Base-by-base conservation (phyloP, 2,888 invertebrate species). In the Auanema freiburgensis region DNA sequence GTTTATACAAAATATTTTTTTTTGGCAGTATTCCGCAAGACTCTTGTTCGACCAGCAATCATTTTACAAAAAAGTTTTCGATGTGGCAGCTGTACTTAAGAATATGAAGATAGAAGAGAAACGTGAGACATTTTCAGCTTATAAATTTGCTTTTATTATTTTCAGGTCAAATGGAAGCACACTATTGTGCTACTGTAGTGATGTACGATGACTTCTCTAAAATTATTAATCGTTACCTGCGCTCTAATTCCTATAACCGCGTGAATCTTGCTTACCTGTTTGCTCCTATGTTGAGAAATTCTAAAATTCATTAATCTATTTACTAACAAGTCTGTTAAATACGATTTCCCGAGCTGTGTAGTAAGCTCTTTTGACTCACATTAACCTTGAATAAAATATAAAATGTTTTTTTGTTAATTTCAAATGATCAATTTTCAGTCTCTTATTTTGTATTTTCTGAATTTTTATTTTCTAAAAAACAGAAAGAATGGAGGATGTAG, bases 21-120 rank as follows among this genome's bases (percentile, higher is more conserved):
- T 67, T 69, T 40, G n/a, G n/a, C 64, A 74, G 68, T 79, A 76
- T 65, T 66, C 79, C 6, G 40, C 68, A 0, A 74, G 71, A 53
- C 59, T 71, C 16, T 71, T 80, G 14, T 80, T 71, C 67, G 75
- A 79, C 41, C 81, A 81, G 65, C 81, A 81, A 61, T 70, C 66
- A 56, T 80, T 79, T 64, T 78, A 71, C 63, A 57, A 61, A 12
- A 57, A 57, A 14, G 68, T 80, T 33, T 63, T 79, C 55, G 74
- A 79, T 60, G 54, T 76, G 4, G 59, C 74, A n/a, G 46, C 49
- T 1, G 76, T 67, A 1, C 52, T 70, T 21, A 52, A 42, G 10
- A 65, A 67, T 16, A 53, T 77, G 58, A 61, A 42, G 4, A 42
- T 52, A 21, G 66, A 66, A 0, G 61, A 76, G 52, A 67, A 56